phyloP scores from a whole-genome alignment of 2,888 invertebrate genomes.

The Epinotia bilunana region DNA sequence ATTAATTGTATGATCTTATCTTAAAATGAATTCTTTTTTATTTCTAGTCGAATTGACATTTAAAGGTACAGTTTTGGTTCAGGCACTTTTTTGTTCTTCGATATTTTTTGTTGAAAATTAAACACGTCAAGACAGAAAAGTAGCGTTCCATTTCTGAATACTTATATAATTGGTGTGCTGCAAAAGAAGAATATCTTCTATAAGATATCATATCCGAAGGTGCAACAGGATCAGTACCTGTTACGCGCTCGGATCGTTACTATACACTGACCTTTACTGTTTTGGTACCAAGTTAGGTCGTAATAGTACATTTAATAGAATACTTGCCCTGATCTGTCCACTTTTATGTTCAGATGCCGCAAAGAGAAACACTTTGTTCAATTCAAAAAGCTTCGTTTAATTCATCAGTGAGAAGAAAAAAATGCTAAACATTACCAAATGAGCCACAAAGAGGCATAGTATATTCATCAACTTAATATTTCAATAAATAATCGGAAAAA shows the following conservation, averaged over 20 bases:
- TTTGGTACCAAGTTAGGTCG: constrained; percentile 31
- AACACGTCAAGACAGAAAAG: no score
- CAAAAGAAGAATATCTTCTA: neutral
- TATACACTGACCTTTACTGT: constrained; percentile 5
- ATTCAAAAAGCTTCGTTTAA: neutral
- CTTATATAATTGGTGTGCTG: neutral
- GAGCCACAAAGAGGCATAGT: neutral
- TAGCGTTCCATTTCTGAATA: no score
- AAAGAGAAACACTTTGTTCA: neutral
- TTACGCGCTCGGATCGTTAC: neutral
- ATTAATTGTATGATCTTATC: no score
- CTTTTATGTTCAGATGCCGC: constrained; percentile 30
- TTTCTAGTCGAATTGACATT: no score
- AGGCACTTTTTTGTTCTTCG: no score
- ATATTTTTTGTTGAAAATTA: no score
- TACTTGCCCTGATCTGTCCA: constrained; percentile 36
- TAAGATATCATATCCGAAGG: neutral
- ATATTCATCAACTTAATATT: neutral
- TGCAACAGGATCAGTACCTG: neutral
- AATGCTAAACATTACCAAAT: neutral
- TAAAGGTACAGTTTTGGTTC: no score
- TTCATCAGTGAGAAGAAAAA: neutral
- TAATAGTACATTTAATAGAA: constrained; percentile 37
- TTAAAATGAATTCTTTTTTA: no score
- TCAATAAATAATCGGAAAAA: no score